Evolutionary conservation across 2,888 invertebrate species (phyloP), one percentile per base, ranked within the genome.

Genomic region (Teleogryllus oceanicus): DNA sequence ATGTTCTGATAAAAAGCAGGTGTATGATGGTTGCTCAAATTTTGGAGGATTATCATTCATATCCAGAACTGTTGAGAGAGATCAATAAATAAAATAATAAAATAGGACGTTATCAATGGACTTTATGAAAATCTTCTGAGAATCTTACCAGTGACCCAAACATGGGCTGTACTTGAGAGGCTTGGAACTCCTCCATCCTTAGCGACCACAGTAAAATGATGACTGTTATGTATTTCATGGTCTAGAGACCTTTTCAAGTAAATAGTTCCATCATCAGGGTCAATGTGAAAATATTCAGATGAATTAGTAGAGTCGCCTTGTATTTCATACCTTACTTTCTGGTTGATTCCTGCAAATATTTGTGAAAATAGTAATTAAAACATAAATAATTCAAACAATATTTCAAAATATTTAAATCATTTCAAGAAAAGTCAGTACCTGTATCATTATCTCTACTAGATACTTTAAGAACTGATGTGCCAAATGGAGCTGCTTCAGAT

Each of bases 1-100:
- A 86, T 94, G 93, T 84, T 93, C 92, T 74, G 95, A 95, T 80
- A 97, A 89, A 78, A 90, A 90, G 86, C 94, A 94, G 79, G 92
- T 90, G 87, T 96, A 94, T 50, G 94, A 92, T 21, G 91, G 89
- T 85, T 95, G 94, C 86, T 96, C 94, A 88, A 96, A 93, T 85
- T 91, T 92, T 49, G 97, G 97, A 78, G 95, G 91, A 86, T 94
- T 95, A 88, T 98, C 97, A 88, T 97, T 97, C 88, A 96, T 92
- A 88, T 97, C 97, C 83, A 93, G 89, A 82, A 97, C 95, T 91
- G 87, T 11, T 83, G 83, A 84, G 51, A 86, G 85, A 81, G 82
- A 80, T 76, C 74, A 76, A n/a, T 18, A 62, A 62, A 62, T 13
- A 62, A 76, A 37, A 13, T 16, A 76, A 76, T 77, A n/a, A n/a